A percentile compares a stretch with the other conserved stretches of the same genome.
Conservation (phyloP, 1,140 invertebrate genomes). For the Homarus americanus region DNA sequence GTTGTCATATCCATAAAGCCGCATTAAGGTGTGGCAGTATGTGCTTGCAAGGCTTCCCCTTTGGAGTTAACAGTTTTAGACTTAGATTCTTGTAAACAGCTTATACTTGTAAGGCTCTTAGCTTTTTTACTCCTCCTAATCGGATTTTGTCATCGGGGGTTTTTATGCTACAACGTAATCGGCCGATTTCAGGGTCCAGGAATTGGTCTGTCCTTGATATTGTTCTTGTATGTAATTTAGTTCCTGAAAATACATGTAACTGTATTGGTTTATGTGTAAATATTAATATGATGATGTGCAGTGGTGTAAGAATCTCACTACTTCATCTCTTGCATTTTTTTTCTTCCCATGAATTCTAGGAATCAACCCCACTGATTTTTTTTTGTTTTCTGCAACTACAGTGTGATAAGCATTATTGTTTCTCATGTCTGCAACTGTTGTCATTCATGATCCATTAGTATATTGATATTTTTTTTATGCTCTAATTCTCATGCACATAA, state of each 20-base stretch:
- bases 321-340: neutral
- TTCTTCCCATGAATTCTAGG: neutral
- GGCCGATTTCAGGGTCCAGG: constrained; percentile 22
- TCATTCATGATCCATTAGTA: neutral
- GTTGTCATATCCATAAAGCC: neutral
- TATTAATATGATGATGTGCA: constrained; percentile 14
- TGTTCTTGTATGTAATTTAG: constrained; percentile 10
- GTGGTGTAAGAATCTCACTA: neutral
- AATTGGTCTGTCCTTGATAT: constrained; percentile 8
- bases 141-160: neutral
- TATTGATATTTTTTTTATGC: neutral
- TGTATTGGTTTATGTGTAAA: constrained; percentile 17
- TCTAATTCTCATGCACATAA: neutral
- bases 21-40: neutral
- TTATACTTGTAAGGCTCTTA: too few species aligned
- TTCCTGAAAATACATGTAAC: neutral
- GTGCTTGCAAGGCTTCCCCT: constrained; percentile 2
- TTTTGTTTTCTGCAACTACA: neutral
- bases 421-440: neutral
- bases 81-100: neutral
- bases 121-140: too few species aligned
- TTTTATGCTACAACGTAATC: constrained; percentile 4
- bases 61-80: neutral
- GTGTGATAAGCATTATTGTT: neutral
- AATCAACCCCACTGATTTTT: neutral